phyloP scores from a whole-genome alignment of 2,888 invertebrate genomes.

The Caenorhabditis sp. region DNA sequence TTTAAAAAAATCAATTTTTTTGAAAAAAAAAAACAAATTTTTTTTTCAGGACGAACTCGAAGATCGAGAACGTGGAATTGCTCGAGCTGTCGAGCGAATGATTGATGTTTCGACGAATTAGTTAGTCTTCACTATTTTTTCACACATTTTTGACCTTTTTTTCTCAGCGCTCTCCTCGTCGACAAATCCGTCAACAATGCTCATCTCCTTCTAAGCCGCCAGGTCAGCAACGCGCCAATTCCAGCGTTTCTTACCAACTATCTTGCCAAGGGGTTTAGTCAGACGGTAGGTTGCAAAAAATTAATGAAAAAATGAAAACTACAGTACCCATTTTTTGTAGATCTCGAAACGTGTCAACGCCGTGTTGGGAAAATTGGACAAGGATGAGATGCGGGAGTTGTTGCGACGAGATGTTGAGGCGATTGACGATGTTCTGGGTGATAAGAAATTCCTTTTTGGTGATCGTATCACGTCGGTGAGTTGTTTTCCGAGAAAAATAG shows the following conservation, averaged over 20 bases:
- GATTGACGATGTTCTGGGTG: slow-evolving; percentile 86
- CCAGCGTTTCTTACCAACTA: slow-evolving; percentile 57
- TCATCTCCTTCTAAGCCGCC: slow-evolving; percentile 48
- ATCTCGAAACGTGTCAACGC: slow-evolving; percentile 37
- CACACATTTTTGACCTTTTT: neutral
- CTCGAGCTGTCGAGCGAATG: slow-evolving; percentile 93
- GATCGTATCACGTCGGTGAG: slow-evolving; percentile 89
- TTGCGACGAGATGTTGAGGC: slow-evolving; percentile 90
- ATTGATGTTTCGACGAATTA: slow-evolving; percentile 91
- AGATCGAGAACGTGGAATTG: slow-evolving; percentile 84
- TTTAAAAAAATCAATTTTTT: no score
- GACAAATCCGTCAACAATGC: slow-evolving; percentile 56
- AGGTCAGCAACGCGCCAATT: slow-evolving; percentile 60
- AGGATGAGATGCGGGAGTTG: slow-evolving; percentile 71
- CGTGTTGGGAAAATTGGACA: slow-evolving; percentile 38
- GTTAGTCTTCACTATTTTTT: slow-evolving; percentile 70
- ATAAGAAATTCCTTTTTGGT: slow-evolving; percentile 94
- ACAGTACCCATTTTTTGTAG: slow-evolving; percentile 13
- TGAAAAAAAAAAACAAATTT: slow-evolving; percentile 3
- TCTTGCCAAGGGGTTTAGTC: slow-evolving; percentile 49
- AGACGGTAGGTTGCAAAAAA: slow-evolving; percentile 21
- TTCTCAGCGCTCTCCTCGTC: slow-evolving; percentile 45
- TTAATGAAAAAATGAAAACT: neutral
- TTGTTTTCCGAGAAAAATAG: slow-evolving; percentile 21
- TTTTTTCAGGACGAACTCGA: slow-evolving; percentile 78